These are phyloP conservation scores for Choristoneura fumiferana DNA, from an alignment of 1,140 invertebrate genomes.

Conservation along the genomic window DNA sequence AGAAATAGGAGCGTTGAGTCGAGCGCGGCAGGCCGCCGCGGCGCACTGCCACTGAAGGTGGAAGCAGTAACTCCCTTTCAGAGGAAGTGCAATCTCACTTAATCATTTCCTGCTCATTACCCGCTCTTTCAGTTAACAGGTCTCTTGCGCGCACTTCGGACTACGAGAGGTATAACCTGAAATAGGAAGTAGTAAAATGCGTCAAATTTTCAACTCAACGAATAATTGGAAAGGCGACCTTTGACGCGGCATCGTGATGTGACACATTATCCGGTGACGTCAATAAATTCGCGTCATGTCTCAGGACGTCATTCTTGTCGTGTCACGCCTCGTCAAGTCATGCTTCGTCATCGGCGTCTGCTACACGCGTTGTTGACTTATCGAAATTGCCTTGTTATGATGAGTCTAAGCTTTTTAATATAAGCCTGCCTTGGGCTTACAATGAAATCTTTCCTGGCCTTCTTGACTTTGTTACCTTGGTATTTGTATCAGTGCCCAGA, in stretches of 20 bases:
- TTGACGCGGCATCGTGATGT: slow-evolving; percentile 26
- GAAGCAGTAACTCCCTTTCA: slow-evolving; percentile 8
- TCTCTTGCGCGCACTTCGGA: not conserved
- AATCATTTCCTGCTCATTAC: slow-evolving; percentile 19
- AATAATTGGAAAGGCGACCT: slow-evolving; percentile 7
- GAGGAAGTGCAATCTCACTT: slow-evolving; percentile 16
- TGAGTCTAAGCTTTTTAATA: slow-evolving; percentile 32
- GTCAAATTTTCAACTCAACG: not conserved
- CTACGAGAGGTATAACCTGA: slow-evolving; percentile 9
- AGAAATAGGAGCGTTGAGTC: not conserved
- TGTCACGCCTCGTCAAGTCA: slow-evolving; percentile 31
- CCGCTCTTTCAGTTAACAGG: slow-evolving; percentile 17
- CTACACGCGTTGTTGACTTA: slow-evolving; percentile 42
- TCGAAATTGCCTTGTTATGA: slow-evolving; percentile 40
- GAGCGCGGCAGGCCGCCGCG: not conserved
- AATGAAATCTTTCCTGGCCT: not conserved
- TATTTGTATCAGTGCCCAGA: no score
- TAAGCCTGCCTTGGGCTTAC: slow-evolving; percentile 28
- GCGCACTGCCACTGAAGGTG: not conserved
- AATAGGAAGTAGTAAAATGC: not conserved
- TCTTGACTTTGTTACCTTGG: no score
- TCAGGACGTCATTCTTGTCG: slow-evolving; percentile 33
- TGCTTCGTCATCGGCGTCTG: slow-evolving; percentile 33
- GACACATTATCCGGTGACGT: slow-evolving; percentile 40
- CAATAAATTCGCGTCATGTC: slow-evolving; percentile 46